Evolutionary conservation across 1,140 invertebrate genomes (phyloP), one percentile per base, ranked within the genome.

Genomic region (Diachasmimorpha longicaudata): DNA sequence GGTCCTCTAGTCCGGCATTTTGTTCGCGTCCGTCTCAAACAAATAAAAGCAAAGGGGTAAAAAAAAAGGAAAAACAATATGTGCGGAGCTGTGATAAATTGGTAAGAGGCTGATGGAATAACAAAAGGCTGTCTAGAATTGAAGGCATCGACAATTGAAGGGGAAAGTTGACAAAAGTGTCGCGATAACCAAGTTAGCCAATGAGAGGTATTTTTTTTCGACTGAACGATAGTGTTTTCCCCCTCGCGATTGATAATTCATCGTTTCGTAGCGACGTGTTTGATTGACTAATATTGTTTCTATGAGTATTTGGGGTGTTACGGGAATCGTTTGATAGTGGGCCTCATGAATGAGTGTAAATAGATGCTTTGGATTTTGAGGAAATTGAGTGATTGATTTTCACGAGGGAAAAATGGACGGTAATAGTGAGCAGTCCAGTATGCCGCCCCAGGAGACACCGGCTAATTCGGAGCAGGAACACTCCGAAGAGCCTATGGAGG

Each of bases 401-500:
- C 11, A 63, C 9, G 23, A 0, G 19, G 58, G 23, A 8, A 63
- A 63, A 5, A 77, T 77, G 76, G 76, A 77, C 58, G 67, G 58
- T 4, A 48, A 66, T 31, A 77, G 55, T 63, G 76, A 77, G 58
- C 72, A 77, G 55, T 10, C 36, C 13, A 36, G 10, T 37, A 39
- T 39, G 25, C 66, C 66, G 36, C 66, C 10, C 36, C 76, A 76
- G 63, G 42, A 70, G 68, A 39, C 68, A 36, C 69, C 74, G 52
- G 55, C 31, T 31, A 68, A 68, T 39, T 8, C 66, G 8, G 66
- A 68, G 11, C 31, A 16, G 11, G 77, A 78, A 39, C 86, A 86
- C 58, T 83, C 82, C 74, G 86, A 88, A 9, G 87, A 87, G 72
- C 78, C 78, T 16, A 84, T 86, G 79, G 87, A 88, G 70, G 85